phyloP scores from a whole-genome alignment of 2,113 vertebrate species.

The Sclerurus mexicanus region DNA sequence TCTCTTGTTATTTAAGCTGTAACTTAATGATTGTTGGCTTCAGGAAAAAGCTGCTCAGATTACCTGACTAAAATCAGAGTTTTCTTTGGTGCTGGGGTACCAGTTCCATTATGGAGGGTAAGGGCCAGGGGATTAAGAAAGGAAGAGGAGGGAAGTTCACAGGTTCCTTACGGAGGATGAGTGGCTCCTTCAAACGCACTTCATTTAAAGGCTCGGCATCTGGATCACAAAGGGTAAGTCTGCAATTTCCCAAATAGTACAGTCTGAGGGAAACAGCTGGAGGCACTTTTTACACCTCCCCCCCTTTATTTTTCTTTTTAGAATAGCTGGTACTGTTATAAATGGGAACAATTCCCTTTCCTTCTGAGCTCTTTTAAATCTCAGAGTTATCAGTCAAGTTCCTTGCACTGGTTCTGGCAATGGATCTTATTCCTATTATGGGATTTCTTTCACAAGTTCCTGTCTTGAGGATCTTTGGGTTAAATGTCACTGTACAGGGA shows the following conservation, averaged over 20 bases:
- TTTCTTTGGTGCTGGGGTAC: constrained; percentile 1
- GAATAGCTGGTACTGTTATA: background rate
- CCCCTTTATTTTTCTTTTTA: background rate
- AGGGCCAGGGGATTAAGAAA: constrained; percentile 52
- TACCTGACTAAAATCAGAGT: background rate
- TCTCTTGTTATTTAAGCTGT: background rate
- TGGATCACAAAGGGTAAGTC: constrained; percentile 93
- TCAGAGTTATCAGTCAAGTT: background rate
- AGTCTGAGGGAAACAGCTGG: background rate
- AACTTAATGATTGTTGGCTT: background rate
- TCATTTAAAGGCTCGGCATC: constrained; percentile 90
- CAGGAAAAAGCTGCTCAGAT: background rate
- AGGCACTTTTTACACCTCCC: background rate
- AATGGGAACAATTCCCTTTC: background rate
- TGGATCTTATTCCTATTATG: background rate
- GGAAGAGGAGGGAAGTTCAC: constrained; percentile 30
- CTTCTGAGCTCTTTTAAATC: background rate
- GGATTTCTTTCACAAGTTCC: background rate
- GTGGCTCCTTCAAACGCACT: constrained; percentile 83
- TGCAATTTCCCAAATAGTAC: background rate
- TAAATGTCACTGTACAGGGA: background rate
- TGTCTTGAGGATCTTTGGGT: background rate
- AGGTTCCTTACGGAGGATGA: constrained; percentile 74
- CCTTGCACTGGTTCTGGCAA: background rate
- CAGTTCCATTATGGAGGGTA: constrained; percentile 63